Base-by-base conservation (phyloP, 2,113 vertebrate genomes). In the Lynx canadensis region DNA sequence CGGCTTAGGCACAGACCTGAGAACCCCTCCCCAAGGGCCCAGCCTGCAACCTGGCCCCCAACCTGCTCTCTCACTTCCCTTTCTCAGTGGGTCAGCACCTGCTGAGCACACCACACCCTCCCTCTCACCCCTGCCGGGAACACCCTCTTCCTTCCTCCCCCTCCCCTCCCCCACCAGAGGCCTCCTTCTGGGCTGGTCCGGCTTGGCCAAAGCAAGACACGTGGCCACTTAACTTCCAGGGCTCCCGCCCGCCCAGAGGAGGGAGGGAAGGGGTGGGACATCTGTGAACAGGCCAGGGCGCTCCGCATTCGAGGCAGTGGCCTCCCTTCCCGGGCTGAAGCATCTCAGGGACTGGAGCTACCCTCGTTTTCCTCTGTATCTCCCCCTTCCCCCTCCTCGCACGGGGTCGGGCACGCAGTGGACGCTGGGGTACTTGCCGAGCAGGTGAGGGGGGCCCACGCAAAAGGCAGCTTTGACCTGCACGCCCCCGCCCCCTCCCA, bases 61-160 rank as follows among this genome's bases (percentile, higher is more conserved):
- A 63, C 81, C 78, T 74, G 83, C 69, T 29, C 31, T 95, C 86
- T 97, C 97, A 95, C 97, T 97, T 97, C 98, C 76, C 69, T 81
- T 98, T 97, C 90, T 97, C 31, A 8, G 96, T 83, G 93, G 94
- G 52, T 69, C 33, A 14, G 94, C 92, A 91, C 87, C 95, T 92
- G 93, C 31, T 27, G n/a, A 14, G 21, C 7, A 33, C 55, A 29
- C 95, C 74, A 85, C 79, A 5, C 71, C 87, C 90, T 87, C 1
- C 15, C 55, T 41, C 68, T 79, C 55, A 45, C 87, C 69, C 50
- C 38, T 68, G 81, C 31, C 50, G 16, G 76, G 14, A 95, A 95
- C 96, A 86, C 96, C 97, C 92, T 87, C 84, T 91, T 91, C 50
- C 73, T 83, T 83, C 74, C 80, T 90, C 90, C 57, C 7, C 45